phyloP scores from a whole-genome alignment of 2,113 vertebrate genomes.

The Pituophis catenifer region DNA sequence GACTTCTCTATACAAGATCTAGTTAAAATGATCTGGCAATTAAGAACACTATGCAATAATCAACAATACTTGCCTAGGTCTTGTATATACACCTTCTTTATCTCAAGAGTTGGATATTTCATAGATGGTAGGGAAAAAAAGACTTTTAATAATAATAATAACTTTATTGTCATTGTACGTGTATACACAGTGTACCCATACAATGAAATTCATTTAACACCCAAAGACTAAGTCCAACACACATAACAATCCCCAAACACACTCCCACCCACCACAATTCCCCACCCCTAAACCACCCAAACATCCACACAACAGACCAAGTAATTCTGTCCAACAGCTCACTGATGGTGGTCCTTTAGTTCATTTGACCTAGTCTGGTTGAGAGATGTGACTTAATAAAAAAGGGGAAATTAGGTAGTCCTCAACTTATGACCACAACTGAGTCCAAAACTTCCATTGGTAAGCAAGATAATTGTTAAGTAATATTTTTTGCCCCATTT shows the following conservation, averaged over 20 bases:
- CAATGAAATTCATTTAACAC: too few species aligned
- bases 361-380: background rate
- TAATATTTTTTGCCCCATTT: background rate
- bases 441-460: background rate
- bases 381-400: background rate
- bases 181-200: too few species aligned
- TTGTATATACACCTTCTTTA: background rate
- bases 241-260: too few species aligned
- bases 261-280: too few species aligned
- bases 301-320: too few species aligned
- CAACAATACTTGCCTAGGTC: background rate
- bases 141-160: background rate
- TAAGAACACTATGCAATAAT: background rate
- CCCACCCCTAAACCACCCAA: too few species aligned
- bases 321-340: too few species aligned
- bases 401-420: background rate
- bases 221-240: too few species aligned
- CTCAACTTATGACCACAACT: background rate
- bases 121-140: background rate
- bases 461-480: background rate
- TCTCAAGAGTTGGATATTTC: background rate
- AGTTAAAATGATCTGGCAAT: background rate
- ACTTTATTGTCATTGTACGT: too few species aligned
- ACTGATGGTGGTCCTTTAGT: too few species aligned
- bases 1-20: background rate